Evolutionary conservation across 2,888 invertebrate genomes (phyloP), one percentile per base, ranked within the genome.

Genomic region (Myopa tessellatipennis): DNA sequence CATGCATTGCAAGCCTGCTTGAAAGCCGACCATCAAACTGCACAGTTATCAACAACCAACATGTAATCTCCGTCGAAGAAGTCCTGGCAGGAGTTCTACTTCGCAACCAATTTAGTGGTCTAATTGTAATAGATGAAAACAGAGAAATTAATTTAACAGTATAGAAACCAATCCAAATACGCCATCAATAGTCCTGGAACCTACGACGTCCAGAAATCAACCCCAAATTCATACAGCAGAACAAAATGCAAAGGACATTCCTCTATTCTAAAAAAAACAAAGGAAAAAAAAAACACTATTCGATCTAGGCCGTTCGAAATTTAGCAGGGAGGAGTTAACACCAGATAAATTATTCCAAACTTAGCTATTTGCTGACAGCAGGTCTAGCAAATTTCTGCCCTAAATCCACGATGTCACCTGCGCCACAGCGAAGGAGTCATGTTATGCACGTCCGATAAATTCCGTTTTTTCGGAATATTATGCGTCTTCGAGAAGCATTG

Each of bases 101-200:
- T 26, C 65, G 81, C 16, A 82, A 80, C 38, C 68, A 79, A 63
- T 82, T 70, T 55, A 78, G 70, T 14, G 76, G 55, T n/a, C 70
- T 70, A n/a, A 60, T 79, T 4, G 6, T 26, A 4, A 68, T 71
- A n/a, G 40, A 75, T 52, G 10, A n/a, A n/a, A n/a, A 52, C 52
- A 52, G 52, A 8, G 3, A 14, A 52, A 67, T 45, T 68, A 65
- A 38, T 55, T 36, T 76, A 14, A 70, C 68, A 12, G 5, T n/a
- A n/a, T 58, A 12, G 16, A 58, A 58, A 58, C n/a, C n/a, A n/a
- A 12, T 18, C 5, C 14, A 6, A 58, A 58, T 18, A n/a, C 8
- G 5, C 18, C 58, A 16, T 6, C 58, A 58, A 58, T 18, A 58
- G 14, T 26, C 26, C 26, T 26, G 26, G 26, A 26, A 26, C 26